Base-by-base conservation (phyloP, 2,113 vertebrate species). In the Sinocyclocheilus anophthalmus region DNA sequence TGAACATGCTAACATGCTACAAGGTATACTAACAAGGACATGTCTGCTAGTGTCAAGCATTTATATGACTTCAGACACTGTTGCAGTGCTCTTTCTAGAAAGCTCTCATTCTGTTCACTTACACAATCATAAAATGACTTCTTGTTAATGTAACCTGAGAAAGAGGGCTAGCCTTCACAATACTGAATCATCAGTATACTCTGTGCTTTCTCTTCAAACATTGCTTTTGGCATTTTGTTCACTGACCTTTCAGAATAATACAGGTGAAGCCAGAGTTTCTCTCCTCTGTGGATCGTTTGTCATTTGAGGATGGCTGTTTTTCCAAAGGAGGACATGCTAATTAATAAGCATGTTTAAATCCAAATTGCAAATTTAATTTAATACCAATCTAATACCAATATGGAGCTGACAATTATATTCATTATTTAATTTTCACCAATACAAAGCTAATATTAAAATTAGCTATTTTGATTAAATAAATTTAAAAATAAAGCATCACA, bases 121-220 rank as follows among this genome's bases (percentile, higher is more conserved):
- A 42, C 33, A 80, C 13, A n/a, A 57, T 30, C 70, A 63, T 65
- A 45, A 85, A 80, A 79, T 4, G 24, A 22, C 73, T 50, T 61
- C 45, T 24, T 78, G 76, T 48, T 78, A 72, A 14, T 79, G 50
- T 72, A 79, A 78, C 26, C 55, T 75, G 76, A 84, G 75, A 65
- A 57, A 24, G 82, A 80, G 55, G 55, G 12, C 42, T 76, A 61
- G 26, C 73, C 33, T 83, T 70, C 45, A 30, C 33, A 73, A 26
- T 50, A 61, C 75, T 80, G 81, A 78, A 59, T 84, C 53, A 30
- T 37, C 65, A 63, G 39, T 76, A n/a, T 37, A 78, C 30, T 61
- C 42, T 73, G 33, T 82, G 14, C 42, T 76, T 87, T 61, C 67
- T 75, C 76, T 20, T 14, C 26, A 26, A 80, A 70, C 76, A 67